These are phyloP conservation scores for Tetheella fluctuosa DNA, from an alignment of 2,888 invertebrate genomes.

Conservation along the genomic window DNA sequence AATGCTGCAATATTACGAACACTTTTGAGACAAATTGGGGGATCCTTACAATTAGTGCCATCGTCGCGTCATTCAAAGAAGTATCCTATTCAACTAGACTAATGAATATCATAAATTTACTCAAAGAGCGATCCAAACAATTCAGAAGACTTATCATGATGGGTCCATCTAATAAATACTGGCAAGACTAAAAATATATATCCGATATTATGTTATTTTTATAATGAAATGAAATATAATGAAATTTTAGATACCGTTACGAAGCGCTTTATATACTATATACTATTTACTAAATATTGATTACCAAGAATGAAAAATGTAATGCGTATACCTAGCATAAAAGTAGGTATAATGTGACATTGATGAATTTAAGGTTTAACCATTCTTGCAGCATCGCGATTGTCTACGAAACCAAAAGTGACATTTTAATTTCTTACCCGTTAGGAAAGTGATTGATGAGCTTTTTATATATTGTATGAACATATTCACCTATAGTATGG, in stretches of 20 bases:
- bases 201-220: too few species aligned
- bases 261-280: too few species aligned
- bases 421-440: slow-evolving; percentile 13
- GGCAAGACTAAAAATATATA: slow-evolving; percentile 7
- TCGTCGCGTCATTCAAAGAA: slow-evolving; percentile 69
- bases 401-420: slow-evolving; percentile 12
- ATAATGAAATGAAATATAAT: too few species aligned
- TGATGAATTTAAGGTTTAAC: slow-evolving; percentile 12
- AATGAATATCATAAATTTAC: slow-evolving; percentile 73
- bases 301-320: too few species aligned
- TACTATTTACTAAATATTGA: too few species aligned
- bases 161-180: slow-evolving; percentile 37
- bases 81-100: slow-evolving; percentile 75
- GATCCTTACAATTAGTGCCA: slow-evolving; percentile 73
- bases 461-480: neutral
- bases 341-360: slow-evolving; percentile 1
- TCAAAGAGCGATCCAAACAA: slow-evolving; percentile 64
- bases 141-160: slow-evolving; percentile 58
- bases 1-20: slow-evolving; percentile 43
- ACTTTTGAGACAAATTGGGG: slow-evolving; percentile 71
- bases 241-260: too few species aligned
- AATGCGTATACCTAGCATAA: too few species aligned
- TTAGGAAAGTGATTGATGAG: slow-evolving; percentile 10
- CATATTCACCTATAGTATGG: neutral
- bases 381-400: neutral